Evolutionary conservation across 1,140 invertebrate genomes (phyloP), one percentile per base, ranked within the genome.

Genomic region (Panagrolaimus sp.): DNA sequence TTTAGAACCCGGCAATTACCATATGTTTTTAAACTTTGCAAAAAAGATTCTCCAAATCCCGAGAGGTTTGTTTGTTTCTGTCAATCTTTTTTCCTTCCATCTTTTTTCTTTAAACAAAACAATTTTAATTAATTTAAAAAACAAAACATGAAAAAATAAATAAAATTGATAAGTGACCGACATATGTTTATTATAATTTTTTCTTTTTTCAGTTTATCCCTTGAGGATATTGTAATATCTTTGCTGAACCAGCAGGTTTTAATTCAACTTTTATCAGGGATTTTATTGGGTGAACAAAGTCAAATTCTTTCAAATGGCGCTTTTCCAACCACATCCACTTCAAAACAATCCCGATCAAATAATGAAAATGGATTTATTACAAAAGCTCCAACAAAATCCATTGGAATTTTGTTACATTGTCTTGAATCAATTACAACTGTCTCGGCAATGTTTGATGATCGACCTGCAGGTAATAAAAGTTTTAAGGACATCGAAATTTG

Each of bases 1-100:
- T n/a, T n/a, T n/a, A n/a, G n/a, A n/a, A n/a, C n/a, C n/a, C n/a
- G n/a, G n/a, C 48, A 52, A 24, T 24, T 21, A 24, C 48, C 48
- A 52, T 52, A 52, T 52, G 48, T 52, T n/a, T 52, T 52, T 52
- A 52, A 52, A 21, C 26, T 52, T n/a, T 21, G 48, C 15, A 52
- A 52, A 52, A 24, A n/a, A 8, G 48, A 52, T 52, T 52, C 48
- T 5, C n/a, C 48, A 24, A 52, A n/a, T 21, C 48, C 48, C n/a
- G 48, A 52, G 26, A 52, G 48, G 48, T 52, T 21, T n/a, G n/a
- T n/a, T n/a, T n/a, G n/a, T n/a, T n/a, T n/a, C n/a, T n/a, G n/a
- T n/a, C n/a, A n/a, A n/a, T n/a, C n/a, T n/a, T n/a, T n/a, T n/a
- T n/a, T n/a, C n/a, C n/a, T n/a, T n/a, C n/a, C n/a, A n/a, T n/a